phyloP scores from a whole-genome alignment of 2,888 invertebrate genomes.

The Bombylius major region DNA sequence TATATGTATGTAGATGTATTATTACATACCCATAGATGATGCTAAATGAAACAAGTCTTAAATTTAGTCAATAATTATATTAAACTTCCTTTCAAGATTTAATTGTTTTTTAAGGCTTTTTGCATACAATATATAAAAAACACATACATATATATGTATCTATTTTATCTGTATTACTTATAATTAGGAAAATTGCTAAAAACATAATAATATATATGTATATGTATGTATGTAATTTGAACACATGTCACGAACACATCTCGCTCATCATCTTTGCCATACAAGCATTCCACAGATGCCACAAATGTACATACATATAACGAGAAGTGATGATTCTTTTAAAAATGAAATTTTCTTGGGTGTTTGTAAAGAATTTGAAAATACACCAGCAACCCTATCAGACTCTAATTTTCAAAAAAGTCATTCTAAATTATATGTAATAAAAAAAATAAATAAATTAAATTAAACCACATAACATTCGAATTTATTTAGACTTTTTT shows the following conservation, averaged over 20 bases:
- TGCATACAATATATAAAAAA: too few relatives aligned
- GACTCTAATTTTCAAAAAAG: too few relatives aligned
- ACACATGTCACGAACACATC: neutral
- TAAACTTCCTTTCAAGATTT: neutral
- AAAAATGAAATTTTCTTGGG: too few relatives aligned
- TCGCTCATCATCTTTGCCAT: neutral
- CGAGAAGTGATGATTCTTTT: neutral
- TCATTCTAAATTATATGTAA: too few relatives aligned
- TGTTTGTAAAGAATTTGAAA: too few relatives aligned
- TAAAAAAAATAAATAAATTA: too few relatives aligned
- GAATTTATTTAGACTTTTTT: too few relatives aligned
- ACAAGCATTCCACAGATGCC: neutral
- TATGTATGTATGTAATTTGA: neutral
- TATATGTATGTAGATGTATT: too few relatives aligned
- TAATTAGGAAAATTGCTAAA: neutral
- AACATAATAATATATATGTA: neutral
- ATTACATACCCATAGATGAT: too few relatives aligned
- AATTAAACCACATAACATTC: too few relatives aligned
- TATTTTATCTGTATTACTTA: neutral
- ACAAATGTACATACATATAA: neutral
- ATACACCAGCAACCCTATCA: too few relatives aligned
- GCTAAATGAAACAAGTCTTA: neutral
- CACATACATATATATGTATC: too few relatives aligned
- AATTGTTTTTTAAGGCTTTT: neutral
- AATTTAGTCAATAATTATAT: neutral